Base-by-base conservation (phyloP, 2,797 vertebrate genomes). In the Sus cebifrons region DNA sequence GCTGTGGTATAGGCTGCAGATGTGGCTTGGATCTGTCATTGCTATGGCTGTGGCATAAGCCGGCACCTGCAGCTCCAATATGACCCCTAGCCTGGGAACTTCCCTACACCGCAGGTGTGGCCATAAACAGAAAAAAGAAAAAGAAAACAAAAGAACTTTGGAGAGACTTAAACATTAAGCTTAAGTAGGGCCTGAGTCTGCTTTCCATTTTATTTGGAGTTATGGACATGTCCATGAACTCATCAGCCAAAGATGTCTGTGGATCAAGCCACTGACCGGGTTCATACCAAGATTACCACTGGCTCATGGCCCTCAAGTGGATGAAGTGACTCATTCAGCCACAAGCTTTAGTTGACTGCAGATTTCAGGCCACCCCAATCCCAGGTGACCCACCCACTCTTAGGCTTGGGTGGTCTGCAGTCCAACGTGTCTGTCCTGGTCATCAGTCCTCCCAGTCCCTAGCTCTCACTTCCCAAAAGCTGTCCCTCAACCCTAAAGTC, bases 381-480 rank as follows among this genome's bases (percentile, higher is more conserved):
- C 9, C 70, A 86, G 32, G 25, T 86, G 27, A 83, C 29, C 12
- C 16, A 64, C 23, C n/a, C 49, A 77, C 49, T 89, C 64, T 78
- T 91, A 44, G 8, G 8, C n/a, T 65, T 92, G 85, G 12, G 36
- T 90, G 14, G 27, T 74, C 60, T 81, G 11, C 21, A 78, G 81
- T 71, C 20, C 20, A 91, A 44, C 64, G 0, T 74, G 8, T 91
- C 56, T 71, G 4, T 56, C 78, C 36, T 86, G 20, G 54, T 92
- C 56, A 25, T 96, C 93, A 93, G 29, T 49, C 71, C 15, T 93
- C 58, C 40, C 15, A 78, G 79, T 56, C 88, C 18, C 44, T 86
- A 36, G 7, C 21, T 93, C 52, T 86, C 12, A 52, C 16, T 90
- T 14, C 18, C n/a, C 56, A 21, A 68, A 25, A 8, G 27, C 5